These are phyloP conservation scores for Ptychoptera contaminata DNA, from an alignment of 2,888 invertebrate genomes.

Conservation along the genomic window DNA sequence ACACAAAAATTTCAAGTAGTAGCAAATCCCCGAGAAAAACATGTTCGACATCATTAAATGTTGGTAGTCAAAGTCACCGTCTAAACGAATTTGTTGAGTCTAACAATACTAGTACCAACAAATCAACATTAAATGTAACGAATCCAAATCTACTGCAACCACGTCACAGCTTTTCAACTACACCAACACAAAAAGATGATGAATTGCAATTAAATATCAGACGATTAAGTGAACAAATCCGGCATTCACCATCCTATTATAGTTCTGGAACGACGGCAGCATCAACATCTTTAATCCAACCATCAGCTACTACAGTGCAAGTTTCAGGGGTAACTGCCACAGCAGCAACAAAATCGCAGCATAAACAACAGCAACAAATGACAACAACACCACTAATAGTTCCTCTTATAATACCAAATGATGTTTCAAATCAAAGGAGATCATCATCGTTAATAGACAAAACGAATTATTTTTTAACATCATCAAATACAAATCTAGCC, in stretches of 20 bases:
- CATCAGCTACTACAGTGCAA: constrained; percentile 5
- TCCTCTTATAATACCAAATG: too few species aligned
- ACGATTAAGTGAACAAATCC: constrained; percentile 25
- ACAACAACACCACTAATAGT: neutral
- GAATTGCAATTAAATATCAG: constrained; percentile 27
- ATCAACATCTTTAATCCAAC: constrained; percentile 4
- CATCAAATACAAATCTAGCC: neutral
- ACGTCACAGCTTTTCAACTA: constrained; percentile 26
- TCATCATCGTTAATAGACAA: neutral
- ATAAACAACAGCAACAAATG: constrained; percentile 9
- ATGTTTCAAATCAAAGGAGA: neutral
- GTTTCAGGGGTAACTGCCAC: constrained; percentile 7
- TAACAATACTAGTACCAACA: neutral
- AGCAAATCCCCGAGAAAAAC: too few species aligned
- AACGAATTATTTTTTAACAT: neutral
- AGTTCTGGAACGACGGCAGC: constrained; percentile 12
- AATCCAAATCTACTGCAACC: constrained; percentile 21
- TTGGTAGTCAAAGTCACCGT: too few species aligned
- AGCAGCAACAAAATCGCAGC: constrained; percentile 7
- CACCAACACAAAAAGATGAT: constrained; percentile 16
- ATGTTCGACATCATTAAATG: too few species aligned
- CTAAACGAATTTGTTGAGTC: too few species aligned
- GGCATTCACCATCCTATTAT: constrained; percentile 14
- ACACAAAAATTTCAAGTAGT: too few species aligned
- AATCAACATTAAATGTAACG: constrained; percentile 16